Conservation (phyloP, 2,113 vertebrate species). For the Mustelus asterias region DNA sequence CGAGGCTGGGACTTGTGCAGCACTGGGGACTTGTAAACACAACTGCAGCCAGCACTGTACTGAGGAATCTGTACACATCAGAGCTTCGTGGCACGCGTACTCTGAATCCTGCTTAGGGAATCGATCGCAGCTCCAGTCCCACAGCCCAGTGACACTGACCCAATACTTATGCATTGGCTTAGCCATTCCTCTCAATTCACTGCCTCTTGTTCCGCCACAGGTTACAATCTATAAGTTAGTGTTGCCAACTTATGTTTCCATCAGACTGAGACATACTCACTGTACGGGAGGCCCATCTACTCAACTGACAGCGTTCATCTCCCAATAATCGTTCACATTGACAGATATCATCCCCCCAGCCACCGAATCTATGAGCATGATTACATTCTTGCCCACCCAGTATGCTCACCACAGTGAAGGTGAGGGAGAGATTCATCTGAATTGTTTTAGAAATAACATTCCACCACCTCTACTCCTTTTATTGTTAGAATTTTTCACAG, state of each 20-base stretch:
- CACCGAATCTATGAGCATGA: background rate
- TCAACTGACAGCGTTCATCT: background rate
- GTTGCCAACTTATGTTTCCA: background rate
- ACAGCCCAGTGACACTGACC: background rate
- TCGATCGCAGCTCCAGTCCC: background rate
- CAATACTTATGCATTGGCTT: background rate
- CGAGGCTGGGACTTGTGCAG: background rate
- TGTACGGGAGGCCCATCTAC: background rate
- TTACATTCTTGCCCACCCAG: background rate
- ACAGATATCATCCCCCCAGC: background rate
- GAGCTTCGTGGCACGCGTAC: background rate
- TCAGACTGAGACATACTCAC: background rate
- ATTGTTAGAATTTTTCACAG: background rate
- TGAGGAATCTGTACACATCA: background rate
- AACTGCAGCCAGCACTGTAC: background rate
- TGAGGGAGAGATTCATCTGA: background rate
- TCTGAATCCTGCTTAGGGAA: background rate
- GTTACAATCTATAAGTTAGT: constrained; percentile 2
- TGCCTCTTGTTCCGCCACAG: background rate
- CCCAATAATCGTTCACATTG: constrained; percentile 9
- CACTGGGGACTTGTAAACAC: background rate
- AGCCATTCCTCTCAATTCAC: background rate
- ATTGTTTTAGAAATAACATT: background rate
- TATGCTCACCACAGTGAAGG: background rate
- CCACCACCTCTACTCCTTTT: background rate